A percentile compares a stretch with the other conserved stretches of the same genome.
Conservation (phyloP, 2,888 invertebrate genomes). For the Panopea generosa region DNA sequence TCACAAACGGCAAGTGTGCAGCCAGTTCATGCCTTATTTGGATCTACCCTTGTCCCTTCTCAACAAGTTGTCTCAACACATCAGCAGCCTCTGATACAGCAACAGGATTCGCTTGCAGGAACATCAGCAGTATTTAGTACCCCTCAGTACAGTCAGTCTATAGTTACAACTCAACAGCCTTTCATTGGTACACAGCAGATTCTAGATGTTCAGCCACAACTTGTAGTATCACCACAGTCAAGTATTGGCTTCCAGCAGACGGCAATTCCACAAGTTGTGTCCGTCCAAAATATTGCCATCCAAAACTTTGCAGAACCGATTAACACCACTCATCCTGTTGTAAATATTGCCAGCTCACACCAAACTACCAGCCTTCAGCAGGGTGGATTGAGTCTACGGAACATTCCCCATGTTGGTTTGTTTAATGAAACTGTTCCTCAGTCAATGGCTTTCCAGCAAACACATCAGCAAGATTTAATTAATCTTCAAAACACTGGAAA, state of each 20-base stretch:
- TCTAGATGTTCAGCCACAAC: constrained; percentile 13
- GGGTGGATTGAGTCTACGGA: too few relatives aligned
- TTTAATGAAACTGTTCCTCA: too few relatives aligned
- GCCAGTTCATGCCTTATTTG: constrained; percentile 1
- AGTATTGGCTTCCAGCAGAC: background rate
- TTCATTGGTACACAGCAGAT: constrained; percentile 11
- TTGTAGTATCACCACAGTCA: constrained; percentile 5
- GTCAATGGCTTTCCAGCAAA: background rate
- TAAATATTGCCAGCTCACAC: background rate
- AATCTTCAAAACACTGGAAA: too few relatives aligned
- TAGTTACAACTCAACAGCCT: constrained; percentile 6
- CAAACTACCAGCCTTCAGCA: background rate
- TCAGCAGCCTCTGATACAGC: constrained; percentile 10
- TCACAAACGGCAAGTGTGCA: background rate
- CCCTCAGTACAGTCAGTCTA: constrained; percentile 5
- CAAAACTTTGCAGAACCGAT: background rate
- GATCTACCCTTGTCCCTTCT: background rate
- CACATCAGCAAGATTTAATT: background rate
- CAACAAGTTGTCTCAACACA: constrained; percentile 7
- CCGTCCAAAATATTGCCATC: background rate
- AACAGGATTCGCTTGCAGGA: constrained; percentile 16
- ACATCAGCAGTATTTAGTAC: constrained; percentile 23
- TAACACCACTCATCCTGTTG: background rate
- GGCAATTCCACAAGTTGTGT: background rate
- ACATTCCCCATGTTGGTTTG: too few relatives aligned